phyloP scores from a whole-genome alignment of 2,797 vertebrate species.

The Myotis planiceps region DNA sequence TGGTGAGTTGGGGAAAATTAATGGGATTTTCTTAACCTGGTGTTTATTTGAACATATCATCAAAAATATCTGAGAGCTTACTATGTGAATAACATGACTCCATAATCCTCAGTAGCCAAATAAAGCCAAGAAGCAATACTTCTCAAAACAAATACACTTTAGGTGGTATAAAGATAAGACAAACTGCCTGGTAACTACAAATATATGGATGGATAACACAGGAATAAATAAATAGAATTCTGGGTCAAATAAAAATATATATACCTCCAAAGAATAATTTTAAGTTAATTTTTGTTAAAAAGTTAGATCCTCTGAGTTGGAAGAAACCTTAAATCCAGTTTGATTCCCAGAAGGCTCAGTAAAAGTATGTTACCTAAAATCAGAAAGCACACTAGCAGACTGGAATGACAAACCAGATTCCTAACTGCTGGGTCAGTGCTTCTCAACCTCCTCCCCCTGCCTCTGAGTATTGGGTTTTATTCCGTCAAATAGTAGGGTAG shows the following conservation, averaged over 20 bases:
- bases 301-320: conserved; percentile 20
- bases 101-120: conserved; percentile 15
- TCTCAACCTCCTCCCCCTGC: background rate
- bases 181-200: background rate
- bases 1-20: background rate
- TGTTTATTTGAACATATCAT: conserved; percentile 39
- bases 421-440: background rate
- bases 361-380: conserved; percentile 27
- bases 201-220: background rate
- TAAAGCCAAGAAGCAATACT: conserved; percentile 3
- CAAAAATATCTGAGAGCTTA: conserved; percentile 15
- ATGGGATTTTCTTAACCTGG: background rate
- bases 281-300: background rate
- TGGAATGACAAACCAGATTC: background rate
- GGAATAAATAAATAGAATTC: conserved; percentile 29
- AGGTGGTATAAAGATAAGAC: conserved; percentile 29
- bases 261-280: conserved; percentile 15
- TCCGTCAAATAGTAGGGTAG: background rate
- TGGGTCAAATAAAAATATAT: conserved; percentile 44
- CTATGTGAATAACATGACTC: background rate
- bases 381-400: background rate
- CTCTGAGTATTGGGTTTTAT: background rate
- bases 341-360: background rate
- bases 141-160: conserved; percentile 19
- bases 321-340: conserved; percentile 54